phyloP scores from a whole-genome alignment of 2,113 vertebrate genomes.

The Stegastes partitus region DNA sequence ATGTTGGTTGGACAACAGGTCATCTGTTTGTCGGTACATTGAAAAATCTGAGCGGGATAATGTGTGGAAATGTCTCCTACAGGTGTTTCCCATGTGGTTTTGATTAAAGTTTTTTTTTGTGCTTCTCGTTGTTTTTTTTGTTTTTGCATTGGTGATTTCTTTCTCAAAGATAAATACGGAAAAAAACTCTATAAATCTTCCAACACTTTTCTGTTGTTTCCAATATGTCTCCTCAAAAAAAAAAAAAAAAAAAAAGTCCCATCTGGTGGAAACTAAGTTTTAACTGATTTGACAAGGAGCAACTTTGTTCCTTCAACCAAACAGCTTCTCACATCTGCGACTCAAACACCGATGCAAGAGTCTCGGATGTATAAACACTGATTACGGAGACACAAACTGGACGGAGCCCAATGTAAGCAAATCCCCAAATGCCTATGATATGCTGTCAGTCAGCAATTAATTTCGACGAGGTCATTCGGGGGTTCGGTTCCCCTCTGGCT shows the following conservation, averaged over 20 bases:
- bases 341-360: not conserved
- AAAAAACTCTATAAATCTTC: not conserved
- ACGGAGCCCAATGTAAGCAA: not conserved
- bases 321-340: not conserved
- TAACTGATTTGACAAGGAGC: not conserved
- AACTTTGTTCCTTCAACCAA: not conserved
- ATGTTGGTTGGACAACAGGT: slow-evolving; percentile 4
- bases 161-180: slow-evolving; percentile 1
- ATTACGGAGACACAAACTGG: slow-evolving; percentile 12
- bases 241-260: slow-evolving; percentile 17
- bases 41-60: not conserved
- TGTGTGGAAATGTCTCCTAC: slow-evolving; percentile 26
- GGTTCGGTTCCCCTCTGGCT: slow-evolving; percentile 16
- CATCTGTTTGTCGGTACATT: not conserved
- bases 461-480: slow-evolving; percentile 2
- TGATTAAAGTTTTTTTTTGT: slow-evolving; percentile 10
- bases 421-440: slow-evolving; percentile 16
- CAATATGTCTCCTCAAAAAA: not conserved
- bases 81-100: slow-evolving; percentile 49
- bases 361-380: not conserved
- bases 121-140: slow-evolving; percentile 2
- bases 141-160: not conserved
- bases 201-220: not conserved
- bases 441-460: slow-evolving; percentile 33
- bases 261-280: not conserved